phyloP scores from a whole-genome alignment of 2,888 invertebrate species.

The Diabrotica balteata region DNA sequence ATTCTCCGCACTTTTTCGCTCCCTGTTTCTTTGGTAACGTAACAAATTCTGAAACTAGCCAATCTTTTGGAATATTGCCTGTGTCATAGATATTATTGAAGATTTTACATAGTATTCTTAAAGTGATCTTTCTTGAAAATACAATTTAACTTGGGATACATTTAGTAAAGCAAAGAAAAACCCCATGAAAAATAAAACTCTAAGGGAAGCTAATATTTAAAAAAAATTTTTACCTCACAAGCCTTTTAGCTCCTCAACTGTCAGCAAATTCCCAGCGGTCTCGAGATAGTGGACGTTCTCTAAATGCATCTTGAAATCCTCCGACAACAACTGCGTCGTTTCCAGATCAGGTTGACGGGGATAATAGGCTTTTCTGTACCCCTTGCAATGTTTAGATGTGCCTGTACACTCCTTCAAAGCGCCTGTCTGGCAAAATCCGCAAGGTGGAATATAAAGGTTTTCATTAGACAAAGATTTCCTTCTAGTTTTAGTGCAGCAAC shows the following conservation, averaged over 20 bases:
- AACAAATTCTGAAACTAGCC: too few species aligned
- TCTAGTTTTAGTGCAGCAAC: slow-evolving; percentile 50
- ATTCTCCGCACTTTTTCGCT: too few species aligned
- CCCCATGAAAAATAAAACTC: too few species aligned
- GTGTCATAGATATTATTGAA: too few species aligned
- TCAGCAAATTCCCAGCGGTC: slow-evolving; percentile 71
- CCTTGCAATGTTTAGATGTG: slow-evolving; percentile 49
- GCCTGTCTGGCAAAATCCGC: slow-evolving; percentile 60
- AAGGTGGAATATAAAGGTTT: slow-evolving; percentile 63
- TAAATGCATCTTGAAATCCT: slow-evolving; percentile 74
- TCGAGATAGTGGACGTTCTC: slow-evolving; percentile 77
- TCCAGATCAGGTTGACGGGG: slow-evolving; percentile 61
- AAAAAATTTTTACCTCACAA: slow-evolving; percentile 52
- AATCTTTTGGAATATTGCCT: too few species aligned
- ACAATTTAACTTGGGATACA: too few species aligned
- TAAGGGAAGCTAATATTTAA: too few species aligned
- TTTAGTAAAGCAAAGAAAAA: too few species aligned
- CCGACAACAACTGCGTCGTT: slow-evolving; percentile 72
- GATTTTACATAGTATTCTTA: too few species aligned
- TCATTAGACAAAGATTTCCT: slow-evolving; percentile 70
- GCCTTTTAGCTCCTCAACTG: slow-evolving; percentile 67
- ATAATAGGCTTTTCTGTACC: slow-evolving; percentile 54
- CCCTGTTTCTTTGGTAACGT: too few species aligned
- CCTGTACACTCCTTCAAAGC: slow-evolving; percentile 50
- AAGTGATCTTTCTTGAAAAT: too few species aligned